Conservation (phyloP, 2,797 vertebrate species). For the Pteronotus mesoamericanus region DNA sequence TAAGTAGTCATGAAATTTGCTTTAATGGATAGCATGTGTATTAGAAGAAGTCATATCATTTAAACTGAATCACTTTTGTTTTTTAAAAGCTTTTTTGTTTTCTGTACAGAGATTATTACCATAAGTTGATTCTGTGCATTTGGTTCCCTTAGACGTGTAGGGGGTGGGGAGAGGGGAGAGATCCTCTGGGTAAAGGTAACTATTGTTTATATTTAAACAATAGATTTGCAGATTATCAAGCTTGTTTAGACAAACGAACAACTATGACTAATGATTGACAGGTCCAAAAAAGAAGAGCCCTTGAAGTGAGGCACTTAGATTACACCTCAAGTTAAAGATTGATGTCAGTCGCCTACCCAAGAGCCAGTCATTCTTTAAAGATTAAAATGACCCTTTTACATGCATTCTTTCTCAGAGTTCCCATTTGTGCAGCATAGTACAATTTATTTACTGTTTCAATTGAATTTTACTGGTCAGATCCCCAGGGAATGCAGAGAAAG, state of each 20-base stretch:
- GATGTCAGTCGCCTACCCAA: background rate
- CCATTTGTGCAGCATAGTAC: background rate
- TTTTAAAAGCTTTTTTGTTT: background rate
- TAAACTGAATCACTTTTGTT: background rate
- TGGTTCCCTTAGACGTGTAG: background rate
- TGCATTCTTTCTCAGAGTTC: background rate
- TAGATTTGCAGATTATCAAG: background rate
- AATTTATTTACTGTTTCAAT: background rate
- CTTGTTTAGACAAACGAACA: background rate
- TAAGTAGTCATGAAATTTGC: background rate
- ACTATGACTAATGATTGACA: background rate
- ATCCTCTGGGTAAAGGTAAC: background rate
- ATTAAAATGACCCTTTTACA: background rate
- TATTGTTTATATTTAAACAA: background rate
- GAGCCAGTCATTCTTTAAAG: background rate
- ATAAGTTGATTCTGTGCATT: background rate
- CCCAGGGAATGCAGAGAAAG: background rate
- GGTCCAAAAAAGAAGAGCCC: background rate
- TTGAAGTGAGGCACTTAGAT: background rate
- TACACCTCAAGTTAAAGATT: background rate
- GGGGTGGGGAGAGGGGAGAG: background rate
- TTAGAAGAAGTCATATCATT: background rate
- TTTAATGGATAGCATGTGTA: background rate
- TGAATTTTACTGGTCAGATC: background rate
- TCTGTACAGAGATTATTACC: background rate